Percentiles rank a stretch among this genome's conserved stretches.
Evolutionary conservation across 2,797 vertebrate genomes (phyloP).

Genomic region (Anguilla megastoma): DNA sequence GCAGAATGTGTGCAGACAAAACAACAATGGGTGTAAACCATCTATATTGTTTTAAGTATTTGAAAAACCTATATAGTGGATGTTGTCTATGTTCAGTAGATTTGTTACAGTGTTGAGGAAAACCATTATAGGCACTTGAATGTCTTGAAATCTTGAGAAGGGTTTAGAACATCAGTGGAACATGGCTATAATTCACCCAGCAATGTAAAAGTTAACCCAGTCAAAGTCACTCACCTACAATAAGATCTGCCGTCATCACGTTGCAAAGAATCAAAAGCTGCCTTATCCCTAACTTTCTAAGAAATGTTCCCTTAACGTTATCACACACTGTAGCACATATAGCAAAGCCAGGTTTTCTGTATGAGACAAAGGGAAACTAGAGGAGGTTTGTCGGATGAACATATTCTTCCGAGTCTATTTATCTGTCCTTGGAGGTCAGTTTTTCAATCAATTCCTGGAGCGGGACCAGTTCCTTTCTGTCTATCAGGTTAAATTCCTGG

Average conservation of each 20-base stretch:
- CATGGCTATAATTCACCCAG: constrained; percentile 27
- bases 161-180: constrained; percentile 13
- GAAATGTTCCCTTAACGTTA: constrained; percentile 72
- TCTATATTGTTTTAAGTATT: constrained; percentile 44
- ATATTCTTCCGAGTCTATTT: constrained; percentile 60
- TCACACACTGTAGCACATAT: constrained; percentile 70
- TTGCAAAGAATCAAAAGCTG: constrained; percentile 64
- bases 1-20: constrained; percentile 14
- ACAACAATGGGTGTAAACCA: constrained; percentile 29
- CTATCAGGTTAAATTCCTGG: constrained; percentile 98
- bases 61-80: constrained; percentile 45
- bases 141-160: constrained; percentile 33
- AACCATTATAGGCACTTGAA: constrained; percentile 73
- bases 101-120: constrained; percentile 53
- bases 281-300: constrained; percentile 58
- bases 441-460: constrained; percentile 99
- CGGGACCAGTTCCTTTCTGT: constrained; percentile 92
- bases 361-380: constrained; percentile 67
- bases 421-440: constrained; percentile 98
- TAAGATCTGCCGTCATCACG: constrained; percentile 30
- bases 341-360: constrained; percentile 70
- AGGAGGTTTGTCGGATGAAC: constrained; percentile 40
- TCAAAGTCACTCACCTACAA: constrained; percentile 7
- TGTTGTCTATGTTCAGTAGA: constrained; percentile 43
- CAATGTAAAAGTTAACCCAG: constrained; percentile 18